Conservation (phyloP, 1,140 invertebrate species). For the Bombyx mandarina region DNA sequence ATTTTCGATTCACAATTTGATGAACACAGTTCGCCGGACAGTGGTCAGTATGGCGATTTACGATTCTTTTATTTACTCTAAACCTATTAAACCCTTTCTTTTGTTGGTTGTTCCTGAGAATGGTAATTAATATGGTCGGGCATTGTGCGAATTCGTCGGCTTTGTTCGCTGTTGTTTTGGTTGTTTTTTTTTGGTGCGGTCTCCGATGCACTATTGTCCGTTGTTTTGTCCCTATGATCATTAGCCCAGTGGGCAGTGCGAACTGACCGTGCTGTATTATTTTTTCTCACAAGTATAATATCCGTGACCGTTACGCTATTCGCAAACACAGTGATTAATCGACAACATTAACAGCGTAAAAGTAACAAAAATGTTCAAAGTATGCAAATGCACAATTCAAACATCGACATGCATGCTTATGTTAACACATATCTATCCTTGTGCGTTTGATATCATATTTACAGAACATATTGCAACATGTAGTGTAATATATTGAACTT, state of each 20-base stretch:
- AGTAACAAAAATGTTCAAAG: too few relatives aligned
- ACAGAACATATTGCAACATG: too few relatives aligned
- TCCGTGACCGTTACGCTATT: conserved; percentile 30
- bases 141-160: conserved; percentile 54
- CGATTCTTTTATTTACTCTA: conserved; percentile 60
- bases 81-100: conserved; percentile 65
- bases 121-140: conserved; percentile 62
- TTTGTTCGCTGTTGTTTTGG: conserved; percentile 52
- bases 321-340: conserved; percentile 21
- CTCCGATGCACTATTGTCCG: conserved; percentile 35
- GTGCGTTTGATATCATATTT: too few relatives aligned
- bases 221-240: conserved; percentile 54
- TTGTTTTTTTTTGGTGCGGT: conserved; percentile 28
- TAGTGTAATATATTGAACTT: too few relatives aligned
- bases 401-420: too few relatives aligned
- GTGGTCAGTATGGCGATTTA: conserved; percentile 46
- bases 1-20: conserved; percentile 29
- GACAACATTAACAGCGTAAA: too few relatives aligned
- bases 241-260: conserved; percentile 60
- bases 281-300: conserved; percentile 45
- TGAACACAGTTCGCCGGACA: conserved; percentile 27
- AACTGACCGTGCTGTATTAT: conserved; percentile 39
- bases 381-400: too few relatives aligned
- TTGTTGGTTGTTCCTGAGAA: conserved; percentile 45
- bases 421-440: too few relatives aligned